Evolutionary conservation across 2,797 vertebrate species (phyloP), one percentile per base, ranked within the genome.

Genomic region (Cebuella pygmaea): DNA sequence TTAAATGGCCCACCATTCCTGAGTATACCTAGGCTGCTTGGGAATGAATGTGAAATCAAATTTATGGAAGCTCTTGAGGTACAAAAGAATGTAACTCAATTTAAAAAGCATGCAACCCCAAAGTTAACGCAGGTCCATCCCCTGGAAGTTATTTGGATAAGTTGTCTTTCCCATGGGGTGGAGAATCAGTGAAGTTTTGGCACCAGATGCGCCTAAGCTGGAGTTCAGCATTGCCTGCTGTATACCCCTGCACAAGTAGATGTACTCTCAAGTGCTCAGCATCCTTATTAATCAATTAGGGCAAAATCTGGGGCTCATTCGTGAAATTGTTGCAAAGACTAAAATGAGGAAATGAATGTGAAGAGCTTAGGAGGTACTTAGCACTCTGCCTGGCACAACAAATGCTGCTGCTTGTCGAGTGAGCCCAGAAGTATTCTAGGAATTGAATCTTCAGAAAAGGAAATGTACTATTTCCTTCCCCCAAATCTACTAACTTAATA

Each of bases 401-500:
- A 67, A 67, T 59, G 79, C 52, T 59, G 19, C 24, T 50, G 22
- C 22, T 26, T 26, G 7, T 57, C 30, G 33, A 22, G 33, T 30
- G 27, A 61, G 39, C 64, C 74, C 27, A 33, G 93, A 78, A 36
- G 44, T 39, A 70, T 59, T 88, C 50, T 81, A 90, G 74, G 46
- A 74, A 94, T 15, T 3, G 26, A 59, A 88, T 44, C 95, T 87
- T 96, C 61, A 55, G 85, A 94, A 85, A 76, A 80, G 57, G 46
- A 91, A 36, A n/a, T 4, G 4, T 26, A 84, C 55, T 30, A 61
- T 64, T 93, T 93, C 67, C 70, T 61, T 39, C 46, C 59, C 20
- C 41, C 11, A 78, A 89, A 85, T 48, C 52, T 86, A 93, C 74
- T 61, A 83, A 91, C 87, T 88, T 86, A 89, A 90, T 85, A 81